These are phyloP conservation scores for Drosophila bocki DNA, from an alignment of 1,140 invertebrate genomes.

Conservation along the genomic window DNA sequence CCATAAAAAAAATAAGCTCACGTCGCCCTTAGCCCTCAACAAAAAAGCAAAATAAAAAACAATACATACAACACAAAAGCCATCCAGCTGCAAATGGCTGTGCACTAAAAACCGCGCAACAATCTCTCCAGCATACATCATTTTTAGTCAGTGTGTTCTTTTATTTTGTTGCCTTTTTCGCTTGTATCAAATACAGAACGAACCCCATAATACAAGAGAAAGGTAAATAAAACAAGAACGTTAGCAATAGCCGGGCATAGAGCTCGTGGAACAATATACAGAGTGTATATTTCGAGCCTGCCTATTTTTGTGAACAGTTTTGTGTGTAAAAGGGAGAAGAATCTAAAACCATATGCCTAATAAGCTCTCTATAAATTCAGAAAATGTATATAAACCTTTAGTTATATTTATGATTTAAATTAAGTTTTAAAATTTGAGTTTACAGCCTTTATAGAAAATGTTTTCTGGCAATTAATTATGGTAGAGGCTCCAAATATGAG, in stretches of 20 bases:
- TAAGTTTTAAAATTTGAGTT: too few species aligned
- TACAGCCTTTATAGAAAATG: too few species aligned
- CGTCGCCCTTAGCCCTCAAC: conserved; percentile 16
- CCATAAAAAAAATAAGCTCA: conserved; percentile 22
- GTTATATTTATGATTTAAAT: too few species aligned
- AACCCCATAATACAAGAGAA: conserved; percentile 15
- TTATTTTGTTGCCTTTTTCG: conserved; percentile 26
- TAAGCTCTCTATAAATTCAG: too few species aligned
- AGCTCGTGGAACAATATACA: background rate
- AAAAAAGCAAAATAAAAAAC: conserved; percentile 13
- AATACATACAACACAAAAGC: conserved; percentile 27
- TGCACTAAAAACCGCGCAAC: conserved; percentile 63
- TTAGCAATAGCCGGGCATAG: background rate
- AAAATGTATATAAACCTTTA: too few species aligned
- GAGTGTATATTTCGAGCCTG: background rate
- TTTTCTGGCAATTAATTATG: too few species aligned
- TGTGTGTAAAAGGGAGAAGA: too few species aligned
- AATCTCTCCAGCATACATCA: conserved; percentile 70
- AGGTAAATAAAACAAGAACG: conserved; percentile 30
- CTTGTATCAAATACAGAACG: conserved; percentile 29
- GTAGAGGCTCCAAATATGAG: too few species aligned
- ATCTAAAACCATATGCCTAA: too few species aligned
- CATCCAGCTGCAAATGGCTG: conserved; percentile 40
- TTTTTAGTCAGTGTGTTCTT: conserved; percentile 56
- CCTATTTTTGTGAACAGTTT: too few species aligned